These are phyloP conservation scores for Papilio dardanus DNA, from an alignment of 1,140 invertebrate species.

Conservation along the genomic window DNA sequence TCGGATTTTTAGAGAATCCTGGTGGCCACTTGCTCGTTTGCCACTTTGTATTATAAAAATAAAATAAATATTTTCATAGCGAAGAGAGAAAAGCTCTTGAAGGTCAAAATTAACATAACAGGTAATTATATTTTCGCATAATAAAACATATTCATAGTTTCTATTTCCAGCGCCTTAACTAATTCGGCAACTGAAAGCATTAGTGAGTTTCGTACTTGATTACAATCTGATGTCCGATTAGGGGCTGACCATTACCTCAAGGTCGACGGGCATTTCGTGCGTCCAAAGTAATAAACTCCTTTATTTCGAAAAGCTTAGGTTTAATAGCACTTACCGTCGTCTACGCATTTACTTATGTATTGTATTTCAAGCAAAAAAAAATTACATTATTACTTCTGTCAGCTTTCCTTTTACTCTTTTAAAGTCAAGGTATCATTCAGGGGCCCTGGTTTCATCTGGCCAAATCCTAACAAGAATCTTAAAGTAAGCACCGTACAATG, in stretches of 20 bases:
- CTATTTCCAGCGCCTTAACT: conserved; percentile 30
- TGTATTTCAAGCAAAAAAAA: background rate
- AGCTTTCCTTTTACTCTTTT: background rate
- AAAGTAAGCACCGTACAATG: no score
- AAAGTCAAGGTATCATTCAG: no score
- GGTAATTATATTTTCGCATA: conserved; percentile 20
- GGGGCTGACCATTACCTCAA: conserved; percentile 46
- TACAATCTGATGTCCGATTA: conserved; percentile 45
- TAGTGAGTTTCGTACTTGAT: conserved; percentile 41
- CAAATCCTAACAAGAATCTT: no score
- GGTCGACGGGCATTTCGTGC: conserved; percentile 47
- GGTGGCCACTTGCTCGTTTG: no score
- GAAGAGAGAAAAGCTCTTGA: background rate
- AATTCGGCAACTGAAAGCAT: conserved; percentile 24
- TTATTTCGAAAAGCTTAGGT: conserved; percentile 28
- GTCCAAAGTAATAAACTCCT: conserved; percentile 45
- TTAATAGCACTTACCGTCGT: background rate
- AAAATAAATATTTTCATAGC: background rate
- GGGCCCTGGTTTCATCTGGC: no score
- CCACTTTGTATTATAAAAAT: no score
- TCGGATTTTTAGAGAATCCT: no score
- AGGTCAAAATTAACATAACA: conserved; percentile 15
- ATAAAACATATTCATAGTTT: conserved; percentile 35
- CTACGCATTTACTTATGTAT: conserved; percentile 10
- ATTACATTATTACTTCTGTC: background rate